Base-by-base conservation (phyloP, 2,888 invertebrate genomes). In the Carpatolechia fugitivella region DNA sequence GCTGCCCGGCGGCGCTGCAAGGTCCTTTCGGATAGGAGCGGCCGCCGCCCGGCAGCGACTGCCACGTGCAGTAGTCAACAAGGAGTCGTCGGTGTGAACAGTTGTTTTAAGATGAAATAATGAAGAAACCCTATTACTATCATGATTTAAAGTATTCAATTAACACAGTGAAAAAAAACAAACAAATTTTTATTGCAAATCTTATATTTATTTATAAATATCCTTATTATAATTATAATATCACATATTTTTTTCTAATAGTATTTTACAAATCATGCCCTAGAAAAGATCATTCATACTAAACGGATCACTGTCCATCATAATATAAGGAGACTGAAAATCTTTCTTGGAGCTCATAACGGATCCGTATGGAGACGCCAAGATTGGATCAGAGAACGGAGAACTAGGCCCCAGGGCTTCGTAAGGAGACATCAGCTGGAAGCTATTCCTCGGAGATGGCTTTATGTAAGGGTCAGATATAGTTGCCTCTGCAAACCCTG, bases 381-480 rank as follows among this genome's bases (percentile, higher is more conserved):
- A 18, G 33, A 64, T 58, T 0, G 69, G 56, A 18, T 78, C 76
- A 3, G 66, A 65, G 56, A 59, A 72, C 0, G 66, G 60, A 0
- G 72, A 68, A 30, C 11, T 63, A 0, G 74, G 58, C 0, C 63
- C 64, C 11, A 81, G 60, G 0, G 76, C 78, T 57, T 81, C 81
- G 31, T 81, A 81, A 0, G 81, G 81, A 0, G 81, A 81, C 74
- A 78, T 78, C 0, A 81, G 49, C 11, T 64, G 57, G 54, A 73
- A 60, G 18, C 66, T 70, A 8, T 62, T 63, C n/a, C 76, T 70
- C 1, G 69, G 60, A 0, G 53, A 16, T 1, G 49, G 35, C 13
- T 50, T 50, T 24, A 29, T 36, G 13, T 50, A 50, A 24, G 50
- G 50, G 24, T 50, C 50, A 1, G 24, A 20, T 0, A 50, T 24